Conservation (phyloP, 30 jellyfish, hydroid and myxozoan genomes). For the Rhopilema esculentum region DNA sequence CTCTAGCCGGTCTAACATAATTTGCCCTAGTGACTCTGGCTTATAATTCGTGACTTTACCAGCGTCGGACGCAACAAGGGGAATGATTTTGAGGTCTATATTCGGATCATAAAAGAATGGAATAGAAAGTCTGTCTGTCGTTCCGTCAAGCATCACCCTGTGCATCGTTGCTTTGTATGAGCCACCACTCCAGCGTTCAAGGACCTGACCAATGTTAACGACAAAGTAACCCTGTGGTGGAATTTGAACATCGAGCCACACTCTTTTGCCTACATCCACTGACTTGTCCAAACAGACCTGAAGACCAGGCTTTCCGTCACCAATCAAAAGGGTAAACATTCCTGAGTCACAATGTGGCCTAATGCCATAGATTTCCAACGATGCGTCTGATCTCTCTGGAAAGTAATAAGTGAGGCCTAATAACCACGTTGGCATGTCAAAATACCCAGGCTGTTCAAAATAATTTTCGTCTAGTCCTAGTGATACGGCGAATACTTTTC, state of each 20-base stretch:
- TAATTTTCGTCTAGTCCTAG: conserved; percentile 25
- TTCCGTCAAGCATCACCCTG: conserved; percentile 56
- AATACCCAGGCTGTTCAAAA: conserved; percentile 44
- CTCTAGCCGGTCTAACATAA: conserved; percentile 46
- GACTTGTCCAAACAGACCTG: conserved; percentile 47
- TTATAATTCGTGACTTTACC: neutral
- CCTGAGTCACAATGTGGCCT: conserved; percentile 65
- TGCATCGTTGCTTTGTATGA: conserved; percentile 59
- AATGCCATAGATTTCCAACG: conserved; percentile 31
- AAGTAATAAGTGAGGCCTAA: conserved; percentile 37
- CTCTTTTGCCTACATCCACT: conserved; percentile 14
- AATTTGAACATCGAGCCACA: conserved; percentile 46
- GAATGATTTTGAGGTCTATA: conserved; percentile 37
- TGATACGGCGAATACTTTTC: conserved; percentile 42
- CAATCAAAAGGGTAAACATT: conserved; percentile 43
- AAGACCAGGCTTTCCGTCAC: conserved; percentile 67
- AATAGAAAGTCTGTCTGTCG: conserved; percentile 32
- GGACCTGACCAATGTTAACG: conserved; percentile 66
- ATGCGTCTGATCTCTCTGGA: conserved; percentile 23
- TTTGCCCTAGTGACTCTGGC: conserved; percentile 26
- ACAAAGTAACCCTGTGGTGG: conserved; percentile 43
- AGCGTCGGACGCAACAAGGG: conserved; percentile 6
- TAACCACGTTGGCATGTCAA: conserved; percentile 47
- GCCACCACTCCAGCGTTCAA: conserved; percentile 65
- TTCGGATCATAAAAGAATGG: conserved; percentile 70